Percentiles rank a stretch among this genome's conserved stretches.
Evolutionary conservation across 1,140 invertebrate genomes (phyloP).

Genomic region (Drosophila nigromelanica): DNA sequence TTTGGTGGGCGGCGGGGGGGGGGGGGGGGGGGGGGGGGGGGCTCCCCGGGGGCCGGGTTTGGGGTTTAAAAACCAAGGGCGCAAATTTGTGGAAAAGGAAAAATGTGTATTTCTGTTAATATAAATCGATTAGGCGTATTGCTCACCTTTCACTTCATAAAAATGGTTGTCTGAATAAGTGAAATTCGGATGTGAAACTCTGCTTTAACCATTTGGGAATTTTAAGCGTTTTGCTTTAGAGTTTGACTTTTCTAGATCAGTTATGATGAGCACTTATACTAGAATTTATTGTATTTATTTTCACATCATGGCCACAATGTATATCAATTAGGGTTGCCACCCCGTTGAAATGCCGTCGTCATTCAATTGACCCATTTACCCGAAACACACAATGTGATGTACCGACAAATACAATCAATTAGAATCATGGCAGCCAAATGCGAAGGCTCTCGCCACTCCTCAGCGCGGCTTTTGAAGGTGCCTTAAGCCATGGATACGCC

Average conservation of each 20-base stretch:
- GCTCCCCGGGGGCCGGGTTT: too few species aligned
- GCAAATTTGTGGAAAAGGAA: neutral
- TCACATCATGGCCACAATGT: neutral
- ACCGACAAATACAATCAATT: constrained; percentile 41
- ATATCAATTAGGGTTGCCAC: constrained; percentile 18
- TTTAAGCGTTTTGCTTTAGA: neutral
- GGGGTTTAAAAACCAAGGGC: too few species aligned
- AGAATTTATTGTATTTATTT: constrained; percentile 6
- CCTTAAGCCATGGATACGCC: constrained; percentile 12
- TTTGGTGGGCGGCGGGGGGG: neutral
- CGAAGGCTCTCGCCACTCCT: neutral
- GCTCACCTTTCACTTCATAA: too few species aligned
- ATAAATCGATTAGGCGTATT: neutral
- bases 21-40: neutral
- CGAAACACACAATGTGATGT: constrained; percentile 13
- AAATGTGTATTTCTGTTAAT: too few species aligned
- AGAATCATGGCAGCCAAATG: constrained; percentile 7
- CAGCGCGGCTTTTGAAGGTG: neutral
- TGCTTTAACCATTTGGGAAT: neutral
- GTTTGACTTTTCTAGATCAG: neutral
- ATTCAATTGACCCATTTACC: constrained; percentile 39
- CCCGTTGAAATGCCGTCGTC: constrained; percentile 21
- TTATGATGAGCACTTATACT: too few species aligned
- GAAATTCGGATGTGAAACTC: neutral
- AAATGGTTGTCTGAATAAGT: too few species aligned